Evolutionary conservation across 2,888 invertebrate genomes (phyloP).

Genomic region (Sylvicola fuscatus): DNA sequence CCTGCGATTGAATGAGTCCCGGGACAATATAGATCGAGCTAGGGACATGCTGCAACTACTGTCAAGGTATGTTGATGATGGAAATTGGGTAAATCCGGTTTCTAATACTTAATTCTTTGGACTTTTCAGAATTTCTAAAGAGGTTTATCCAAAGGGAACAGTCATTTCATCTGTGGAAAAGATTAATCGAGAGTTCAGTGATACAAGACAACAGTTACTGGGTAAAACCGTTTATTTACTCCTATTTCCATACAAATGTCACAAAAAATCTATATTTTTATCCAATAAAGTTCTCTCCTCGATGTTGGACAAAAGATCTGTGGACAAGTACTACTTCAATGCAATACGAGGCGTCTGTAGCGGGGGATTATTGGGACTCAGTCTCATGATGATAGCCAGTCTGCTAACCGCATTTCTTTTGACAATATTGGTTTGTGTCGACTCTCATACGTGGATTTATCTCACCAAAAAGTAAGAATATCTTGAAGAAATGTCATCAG

Average conservation of each 20-base stretch:
- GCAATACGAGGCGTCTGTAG: constrained; percentile 66
- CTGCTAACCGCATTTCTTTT: constrained; percentile 72
- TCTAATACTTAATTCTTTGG: constrained; percentile 2
- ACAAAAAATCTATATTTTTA: constrained; percentile 9
- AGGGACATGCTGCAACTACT: constrained; percentile 20
- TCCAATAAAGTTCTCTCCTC: constrained; percentile 28
- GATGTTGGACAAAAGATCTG: constrained; percentile 60
- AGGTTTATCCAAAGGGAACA: constrained; percentile 23
- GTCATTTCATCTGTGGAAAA: constrained; percentile 18
- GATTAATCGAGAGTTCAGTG: constrained; percentile 22
- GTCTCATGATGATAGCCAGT: constrained; percentile 74
- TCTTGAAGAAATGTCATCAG: background rate
- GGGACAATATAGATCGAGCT: constrained; percentile 24
- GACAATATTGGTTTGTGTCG: constrained; percentile 80
- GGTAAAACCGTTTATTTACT: background rate
- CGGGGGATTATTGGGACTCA: constrained; percentile 59
- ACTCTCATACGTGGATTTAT: constrained; percentile 94
- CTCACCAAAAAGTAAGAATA: constrained; percentile 63
- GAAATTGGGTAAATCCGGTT: no score
- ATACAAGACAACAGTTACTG: constrained; percentile 9
- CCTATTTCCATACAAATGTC: background rate
- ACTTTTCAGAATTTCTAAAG: constrained; percentile 20
- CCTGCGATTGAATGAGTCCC: constrained; percentile 23
- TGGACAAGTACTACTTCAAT: constrained; percentile 62
- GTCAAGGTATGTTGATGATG: constrained; percentile 14